Percentiles rank a stretch among this genome's conserved stretches.
Conservation (phyloP, 2,888 invertebrate genomes). For the Lycophotia porphyrea region DNA sequence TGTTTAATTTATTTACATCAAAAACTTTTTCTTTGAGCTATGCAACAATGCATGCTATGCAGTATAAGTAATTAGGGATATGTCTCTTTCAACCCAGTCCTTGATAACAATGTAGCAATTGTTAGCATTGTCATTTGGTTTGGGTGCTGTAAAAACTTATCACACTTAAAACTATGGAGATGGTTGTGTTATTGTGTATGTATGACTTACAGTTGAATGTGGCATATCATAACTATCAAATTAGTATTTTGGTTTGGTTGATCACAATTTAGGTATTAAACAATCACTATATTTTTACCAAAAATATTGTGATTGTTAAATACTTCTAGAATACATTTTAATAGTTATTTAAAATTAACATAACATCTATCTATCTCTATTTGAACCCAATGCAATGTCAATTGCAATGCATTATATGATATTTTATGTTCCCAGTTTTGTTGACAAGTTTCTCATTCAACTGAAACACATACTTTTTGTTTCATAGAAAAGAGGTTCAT, state of each 20-base stretch:
- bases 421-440: background rate
- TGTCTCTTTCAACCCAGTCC: background rate
- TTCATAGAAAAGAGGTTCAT: conserved; percentile 24
- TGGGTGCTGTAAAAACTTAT: background rate
- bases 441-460: background rate
- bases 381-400: background rate
- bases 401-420: background rate
- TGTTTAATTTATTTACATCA: background rate
- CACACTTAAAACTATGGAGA: background rate
- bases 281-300: background rate
- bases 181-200: background rate
- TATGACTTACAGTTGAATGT: conserved; percentile 19
- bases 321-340: background rate
- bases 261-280: background rate
- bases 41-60: background rate
- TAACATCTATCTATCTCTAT: background rate
- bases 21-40: background rate
- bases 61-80: background rate
- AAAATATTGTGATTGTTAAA: background rate
- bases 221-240: background rate
- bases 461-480: conserved; percentile 22
- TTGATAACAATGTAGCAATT: background rate
- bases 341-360: background rate
- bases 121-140: background rate
- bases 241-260: background rate